A percentile compares a stretch with the other conserved stretches of the same genome.
Evolutionary conservation across 2,797 vertebrate genomes (phyloP).

Genomic region (Agapornis canus): DNA sequence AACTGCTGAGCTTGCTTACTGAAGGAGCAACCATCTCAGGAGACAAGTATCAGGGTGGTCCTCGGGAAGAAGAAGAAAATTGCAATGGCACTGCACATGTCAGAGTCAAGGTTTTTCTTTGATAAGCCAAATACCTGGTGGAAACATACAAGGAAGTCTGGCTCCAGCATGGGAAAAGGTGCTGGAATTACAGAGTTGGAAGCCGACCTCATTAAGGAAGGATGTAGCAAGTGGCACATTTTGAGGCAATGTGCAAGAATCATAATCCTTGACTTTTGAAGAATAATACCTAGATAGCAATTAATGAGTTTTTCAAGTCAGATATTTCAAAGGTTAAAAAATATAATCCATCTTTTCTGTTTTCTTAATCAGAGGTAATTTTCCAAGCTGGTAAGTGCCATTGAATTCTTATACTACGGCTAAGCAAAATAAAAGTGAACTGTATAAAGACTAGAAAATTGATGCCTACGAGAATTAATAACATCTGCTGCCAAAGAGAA

Average conservation of each 20-base stretch:
- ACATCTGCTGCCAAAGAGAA: neutral
- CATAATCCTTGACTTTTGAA: slow-evolving; percentile 2
- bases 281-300: neutral
- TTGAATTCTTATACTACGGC: slow-evolving; percentile 32
- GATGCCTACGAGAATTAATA: slow-evolving; percentile 28
- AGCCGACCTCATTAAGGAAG: neutral
- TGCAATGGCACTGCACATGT: neutral
- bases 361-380: slow-evolving; percentile 32
- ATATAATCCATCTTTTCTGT: neutral
- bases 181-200: neutral
- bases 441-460: slow-evolving; percentile 33
- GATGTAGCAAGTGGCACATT: neutral
- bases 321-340: slow-evolving; percentile 41
- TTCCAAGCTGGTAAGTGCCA: slow-evolving; percentile 39
- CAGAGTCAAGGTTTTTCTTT: neutral
- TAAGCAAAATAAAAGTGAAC: slow-evolving; percentile 41
- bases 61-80: neutral
- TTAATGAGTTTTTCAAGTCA: neutral
- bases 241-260: neutral
- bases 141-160: neutral
- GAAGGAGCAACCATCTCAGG: neutral
- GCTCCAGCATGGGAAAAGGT: neutral
- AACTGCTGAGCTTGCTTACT: neutral
- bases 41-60: neutral
- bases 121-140: neutral